phyloP scores from a whole-genome alignment of 2,113 vertebrate genomes.

The Casuarius casuarius region DNA sequence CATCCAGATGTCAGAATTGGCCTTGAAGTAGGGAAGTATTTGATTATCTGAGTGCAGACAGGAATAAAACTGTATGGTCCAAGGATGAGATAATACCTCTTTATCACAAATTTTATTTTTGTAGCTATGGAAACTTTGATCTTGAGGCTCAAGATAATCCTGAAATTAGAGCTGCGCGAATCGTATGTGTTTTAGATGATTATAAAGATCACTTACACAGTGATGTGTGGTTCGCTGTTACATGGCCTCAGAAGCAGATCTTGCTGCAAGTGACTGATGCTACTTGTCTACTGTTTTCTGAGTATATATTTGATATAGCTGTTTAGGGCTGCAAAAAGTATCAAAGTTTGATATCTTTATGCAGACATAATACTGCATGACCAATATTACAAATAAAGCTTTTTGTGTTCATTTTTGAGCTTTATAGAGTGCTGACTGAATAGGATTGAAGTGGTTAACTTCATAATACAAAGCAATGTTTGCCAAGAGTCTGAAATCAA shows the following conservation, averaged over 20 bases:
- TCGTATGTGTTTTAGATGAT: not conserved
- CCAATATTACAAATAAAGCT: not conserved
- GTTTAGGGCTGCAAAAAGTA: not conserved
- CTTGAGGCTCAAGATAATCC: not conserved
- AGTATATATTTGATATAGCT: not conserved
- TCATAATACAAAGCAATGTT: not conserved
- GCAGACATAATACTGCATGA: not conserved
- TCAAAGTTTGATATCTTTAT: not conserved
- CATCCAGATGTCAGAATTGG: not conserved
- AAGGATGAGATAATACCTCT: not conserved
- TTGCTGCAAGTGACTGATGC: not conserved
- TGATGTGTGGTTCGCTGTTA: not conserved
- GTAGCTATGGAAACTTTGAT: not conserved
- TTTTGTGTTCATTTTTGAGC: not conserved
- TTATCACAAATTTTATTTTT: not conserved
- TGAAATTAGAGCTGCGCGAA: not conserved
- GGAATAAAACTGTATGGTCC: not conserved
- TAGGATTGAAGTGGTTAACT: not conserved
- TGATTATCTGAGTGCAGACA: not conserved
- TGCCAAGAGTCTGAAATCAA: not conserved
- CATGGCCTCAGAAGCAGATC: not conserved
- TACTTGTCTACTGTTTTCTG: not conserved
- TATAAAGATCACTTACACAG: not conserved
- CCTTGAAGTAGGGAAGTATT: not conserved
- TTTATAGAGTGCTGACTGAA: rapidly evolving